Base-by-base conservation (phyloP, 2,797 vertebrate species). In the Margarornis squamiger region DNA sequence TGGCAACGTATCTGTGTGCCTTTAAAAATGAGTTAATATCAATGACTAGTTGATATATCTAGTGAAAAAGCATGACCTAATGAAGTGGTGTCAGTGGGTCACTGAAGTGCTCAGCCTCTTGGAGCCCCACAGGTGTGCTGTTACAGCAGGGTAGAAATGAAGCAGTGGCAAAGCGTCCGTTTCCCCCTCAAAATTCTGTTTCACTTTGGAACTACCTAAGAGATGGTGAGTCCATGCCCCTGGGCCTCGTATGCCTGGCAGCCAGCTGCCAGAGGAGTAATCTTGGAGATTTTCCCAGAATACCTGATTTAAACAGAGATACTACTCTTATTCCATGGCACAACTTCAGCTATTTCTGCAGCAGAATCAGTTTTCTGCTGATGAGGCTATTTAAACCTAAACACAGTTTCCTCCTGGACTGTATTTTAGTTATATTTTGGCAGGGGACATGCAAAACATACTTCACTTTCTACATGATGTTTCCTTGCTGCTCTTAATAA, bases 211-310 rank as follows among this genome's bases (percentile, higher is more conserved):
- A 9, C 84, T 96, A 34, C 97, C 97, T 84, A 97, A 75, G 97
- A 97, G 74, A 97, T 72, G 9, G 95, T 90, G 10, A 76, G 67
- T 54, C 97, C 76, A 0, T 97, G 83, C 70, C 92, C 95, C 41
- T 93, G 90, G 2, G 98, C 98, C 39, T 86, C 46, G 39, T 97
- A 97, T 75, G 97, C 38, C 91, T 95, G 98, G 97, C 98, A 98
- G 12, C 97, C 97, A 8, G 98, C 97, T 10, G 98, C 94, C 94
- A 90, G 98, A 99, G 52, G 95, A 97, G 67, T 97, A 97, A 86
- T 98, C 91, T 10, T 38, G 34, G 15, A 4, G 6, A 15, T 13
- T 12, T 98, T 97, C 85, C 83, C 95, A 71, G 70, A 96, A 86
- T 95, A 98, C 12, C 72, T 93, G 58, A 71, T 51, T 98, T 98